Base-by-base conservation (phyloP, 2,113 vertebrate genomes). In the Alosa alosa region DNA sequence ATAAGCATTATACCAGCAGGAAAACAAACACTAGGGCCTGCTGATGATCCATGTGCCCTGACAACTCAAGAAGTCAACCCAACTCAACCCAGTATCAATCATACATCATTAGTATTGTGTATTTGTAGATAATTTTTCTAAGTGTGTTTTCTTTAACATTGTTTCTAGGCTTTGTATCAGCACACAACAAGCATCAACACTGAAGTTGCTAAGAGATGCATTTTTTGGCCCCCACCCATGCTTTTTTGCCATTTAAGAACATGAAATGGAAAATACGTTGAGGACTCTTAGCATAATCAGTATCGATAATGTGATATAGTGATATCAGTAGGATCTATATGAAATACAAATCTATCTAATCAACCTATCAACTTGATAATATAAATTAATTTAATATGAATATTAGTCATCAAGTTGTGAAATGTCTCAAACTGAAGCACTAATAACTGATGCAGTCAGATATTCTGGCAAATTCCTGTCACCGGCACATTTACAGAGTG, bases 11-110 rank as follows among this genome's bases (percentile, higher is more conserved):
- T 57, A 68, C 82, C 2, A n/a, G 75, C 64, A 41, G 49, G 78
- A 88, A 88, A 89, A 84, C 81, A 89, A 84, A 72, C 60, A 25
- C 15, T 11, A 57, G 25, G 15, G n/a, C 7, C n/a, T 68, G 64
- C 64, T 31, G n/a, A 25, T 68, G 64, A 9, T n/a, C n/a, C 84
- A 31, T 75, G 46, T 87, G 83, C 81, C 44, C 68, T 11, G 81
- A 86, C 68, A 68, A 31, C 60, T 64, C 50, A 31, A 31, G 31
- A 31, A 31, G 31, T 31, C 31, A 31, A 31, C 31, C 31, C 31
- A 31, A 31, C 31, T 31, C 31, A 31, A 31, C 31, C 55, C 8
- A 4, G 10, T 44, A 68, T 68, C 64, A 68, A 68, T 31, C 64
- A 68, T n/a, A 84, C 82, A 13, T 39, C 50, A 22, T 44, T 78